Base-by-base conservation (phyloP, 2,797 vertebrate genomes). In the Sorex maritimensis region DNA sequence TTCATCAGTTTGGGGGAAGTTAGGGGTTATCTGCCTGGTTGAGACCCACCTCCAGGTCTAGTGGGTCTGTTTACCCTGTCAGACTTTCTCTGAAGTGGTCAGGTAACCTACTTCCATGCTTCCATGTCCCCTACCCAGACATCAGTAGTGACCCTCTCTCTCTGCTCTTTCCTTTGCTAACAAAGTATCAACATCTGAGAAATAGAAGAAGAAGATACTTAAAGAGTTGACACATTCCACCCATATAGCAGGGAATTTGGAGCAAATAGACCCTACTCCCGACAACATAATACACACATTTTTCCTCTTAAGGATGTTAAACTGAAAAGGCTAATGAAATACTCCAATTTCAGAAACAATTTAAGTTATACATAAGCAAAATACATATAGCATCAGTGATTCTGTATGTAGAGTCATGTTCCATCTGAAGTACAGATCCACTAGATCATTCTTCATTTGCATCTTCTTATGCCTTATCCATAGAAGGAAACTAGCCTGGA, bases 221-320 rank as follows among this genome's bases (percentile, higher is more conserved):
- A 52, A 44, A 94, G 72, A 34, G 77, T 92, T 91, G 58, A 95
- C 77, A 72, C 69, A 69, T 58, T 89, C 93, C 93, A 6, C 81
- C 69, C 44, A 71, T 81, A 38, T 67, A 71, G 41, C 72, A 95
- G 52, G 41, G 72, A 96, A 71, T 80, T 2, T 2, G 44, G 55
- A 92, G 82, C 65, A 71, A 44, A 12, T 1, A 81, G 21, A 69
- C 80, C 55, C 96, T 77, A 93, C 23, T 91, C 73, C 63, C 41
- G 75, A 83, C 23, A 69, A 77, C 77, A 72, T 73, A 71, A 19
- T 7, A 55, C 41, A 0, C 15, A 90, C 21, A 52, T 41, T 10
- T 87, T 91, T 9, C 41, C 86, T 90, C 81, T 87, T 88, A 81
- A n/a, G 73, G 84, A 41, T 71, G 44, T 89, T 94, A 94, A 81